Base-by-base conservation (phyloP, 2,888 invertebrate genomes). In the Vandiemenella viatica region DNA sequence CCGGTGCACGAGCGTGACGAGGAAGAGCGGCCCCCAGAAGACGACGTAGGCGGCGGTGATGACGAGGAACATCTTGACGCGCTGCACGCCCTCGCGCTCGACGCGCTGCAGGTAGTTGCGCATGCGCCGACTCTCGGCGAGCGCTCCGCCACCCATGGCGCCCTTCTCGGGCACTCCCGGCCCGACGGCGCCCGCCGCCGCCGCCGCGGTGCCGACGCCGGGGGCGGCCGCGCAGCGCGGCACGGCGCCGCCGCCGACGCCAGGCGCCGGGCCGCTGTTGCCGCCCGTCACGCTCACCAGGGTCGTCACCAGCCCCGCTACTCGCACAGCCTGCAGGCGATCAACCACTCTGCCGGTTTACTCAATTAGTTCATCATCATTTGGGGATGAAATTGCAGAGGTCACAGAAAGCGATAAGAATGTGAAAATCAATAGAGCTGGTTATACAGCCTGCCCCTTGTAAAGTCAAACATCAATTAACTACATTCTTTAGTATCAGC, bases 21-120 rank as follows among this genome's bases (percentile, higher is more conserved):
- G 76, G 68, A 90, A 91, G 54, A 91, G 70, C 13, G 90, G 91
- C 54, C 89, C 88, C 90, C 91, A 91, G 69, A 89, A 90, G 46
- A 89, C 71, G 40, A 88, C 76, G 66, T 89, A 91, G 21, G 86
- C 85, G 1, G 82, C 80, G 1, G 84, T 85, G 62, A 87, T 83
- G 59, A 87, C 82, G 53, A 85, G 75, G 67, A 88, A 86, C 82
- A 87, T 87, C 66, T 86, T 80, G 46, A 88, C 86, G 50, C 85
- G 72, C 57, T 84, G 79, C 45, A 86, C 82, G 0, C 86, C 86
- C 61, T 87, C 86, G 21, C 79, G 69, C 62, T 87, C 86, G 67
- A 86, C 81, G 55, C 84, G 71, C 52, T 79, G 76, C 54, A 87
- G 69, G 66, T 86, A 85, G 56, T 82, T 83, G 48, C 84, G 74